Evolutionary conservation across 2,113 vertebrate genomes (phyloP).

Genomic region (Notothenia rossii): DNA sequence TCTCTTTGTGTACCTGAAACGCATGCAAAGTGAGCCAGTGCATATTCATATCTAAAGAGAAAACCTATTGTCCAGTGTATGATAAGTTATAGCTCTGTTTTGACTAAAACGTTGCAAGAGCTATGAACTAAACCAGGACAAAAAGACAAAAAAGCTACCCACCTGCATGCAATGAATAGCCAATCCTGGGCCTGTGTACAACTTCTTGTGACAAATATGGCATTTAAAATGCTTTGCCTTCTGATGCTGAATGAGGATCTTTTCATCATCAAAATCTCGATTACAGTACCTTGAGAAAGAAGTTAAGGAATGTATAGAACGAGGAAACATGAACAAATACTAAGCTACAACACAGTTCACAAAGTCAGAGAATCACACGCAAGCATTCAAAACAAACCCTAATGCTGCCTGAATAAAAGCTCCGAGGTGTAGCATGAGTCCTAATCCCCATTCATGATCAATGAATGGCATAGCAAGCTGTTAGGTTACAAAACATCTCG

Average conservation of each 20-base stretch:
- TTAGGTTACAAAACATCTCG: not conserved
- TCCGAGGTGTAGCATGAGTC: not conserved
- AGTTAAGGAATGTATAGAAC: slow-evolving; percentile 81
- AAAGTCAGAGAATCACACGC: too few relatives aligned
- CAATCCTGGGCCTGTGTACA: slow-evolving; percentile 97
- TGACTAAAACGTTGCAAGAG: not conserved
- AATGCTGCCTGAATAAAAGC: not conserved
- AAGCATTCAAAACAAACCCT: not conserved
- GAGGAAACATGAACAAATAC: not conserved
- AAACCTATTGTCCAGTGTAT: not conserved
- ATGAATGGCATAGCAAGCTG: rapidly evolving
- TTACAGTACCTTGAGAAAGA: slow-evolving; percentile 93
- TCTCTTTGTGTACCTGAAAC: slow-evolving; percentile 97
- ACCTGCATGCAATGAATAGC: slow-evolving; percentile 99
- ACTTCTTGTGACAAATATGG: slow-evolving; percentile 98
- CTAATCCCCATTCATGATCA: not conserved
- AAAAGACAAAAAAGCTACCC: not conserved
- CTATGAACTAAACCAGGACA: not conserved
- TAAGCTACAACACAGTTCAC: not conserved
- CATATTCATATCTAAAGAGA: not conserved
- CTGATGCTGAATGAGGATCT: slow-evolving; percentile 99
- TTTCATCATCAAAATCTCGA: slow-evolving; percentile 98
- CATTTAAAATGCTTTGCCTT: slow-evolving; percentile 99
- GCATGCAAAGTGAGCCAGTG: slow-evolving; percentile 7
- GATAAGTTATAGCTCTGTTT: not conserved